Percentiles rank a stretch among this genome's conserved stretches.
Conservation (phyloP, 92 coral and sea anemone species). For the Plumapathes pennacea region DNA sequence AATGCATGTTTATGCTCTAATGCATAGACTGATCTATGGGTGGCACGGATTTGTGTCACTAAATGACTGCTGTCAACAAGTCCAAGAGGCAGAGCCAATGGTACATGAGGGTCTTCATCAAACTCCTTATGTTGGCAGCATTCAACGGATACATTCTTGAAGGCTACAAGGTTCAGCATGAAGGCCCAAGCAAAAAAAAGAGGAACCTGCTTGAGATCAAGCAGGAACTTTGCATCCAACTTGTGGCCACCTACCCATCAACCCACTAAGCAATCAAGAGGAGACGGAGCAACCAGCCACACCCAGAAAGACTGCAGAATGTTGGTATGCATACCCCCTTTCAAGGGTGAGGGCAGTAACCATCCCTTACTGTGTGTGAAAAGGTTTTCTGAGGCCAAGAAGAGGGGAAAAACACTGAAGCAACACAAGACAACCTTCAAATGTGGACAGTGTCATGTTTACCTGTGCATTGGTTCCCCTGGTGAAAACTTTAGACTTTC, state of each 20-base stretch:
- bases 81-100: conserved; percentile 40
- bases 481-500: conserved; percentile 41
- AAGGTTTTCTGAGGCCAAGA: conserved; percentile 14
- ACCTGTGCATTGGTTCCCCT: conserved; percentile 43
- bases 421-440: conserved; percentile 27
- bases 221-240: conserved; percentile 46
- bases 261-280: conserved; percentile 27
- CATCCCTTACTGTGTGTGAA: conserved; percentile 33
- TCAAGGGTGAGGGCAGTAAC: conserved; percentile 32
- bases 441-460: conserved; percentile 37
- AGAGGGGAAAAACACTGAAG: conserved; percentile 1
- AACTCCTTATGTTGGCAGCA: conserved; percentile 17
- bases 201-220: conserved; percentile 11
- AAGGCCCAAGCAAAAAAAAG: conserved; percentile 33
- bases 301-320: conserved; percentile 27
- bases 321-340: conserved; percentile 34
- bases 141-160: conserved; percentile 34
- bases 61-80: conserved; percentile 53
- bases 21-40: conserved; percentile 58
- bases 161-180: conserved; percentile 27
- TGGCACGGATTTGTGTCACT: conserved; percentile 55
- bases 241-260: conserved; percentile 26
- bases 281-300: conserved; percentile 14
- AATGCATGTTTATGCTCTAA: too few relatives aligned
- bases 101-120: conserved; percentile 48